Conservation (phyloP, 1,140 invertebrate genomes). For the Zaprionus africanus region DNA sequence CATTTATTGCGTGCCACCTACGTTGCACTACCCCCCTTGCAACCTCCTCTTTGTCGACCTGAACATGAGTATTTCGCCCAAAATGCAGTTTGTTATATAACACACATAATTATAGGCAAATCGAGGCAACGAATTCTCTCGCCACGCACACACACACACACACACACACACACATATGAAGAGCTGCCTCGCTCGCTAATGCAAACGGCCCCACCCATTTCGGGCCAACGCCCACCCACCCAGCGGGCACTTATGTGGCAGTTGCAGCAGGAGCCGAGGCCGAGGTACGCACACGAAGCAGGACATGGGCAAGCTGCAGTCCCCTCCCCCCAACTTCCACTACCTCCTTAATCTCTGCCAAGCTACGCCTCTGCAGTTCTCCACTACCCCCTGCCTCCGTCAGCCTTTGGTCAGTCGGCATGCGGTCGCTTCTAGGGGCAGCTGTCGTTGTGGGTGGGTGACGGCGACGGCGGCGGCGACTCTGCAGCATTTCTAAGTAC, state of each 20-base stretch:
- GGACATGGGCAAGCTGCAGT: neutral
- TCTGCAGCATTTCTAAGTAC: slow-evolving; percentile 71
- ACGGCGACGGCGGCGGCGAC: slow-evolving; percentile 5
- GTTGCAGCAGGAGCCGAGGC: slow-evolving; percentile 65
- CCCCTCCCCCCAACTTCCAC: neutral
- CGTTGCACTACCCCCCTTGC: neutral
- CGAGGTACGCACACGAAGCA: slow-evolving; percentile 60
- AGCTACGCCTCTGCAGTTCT: neutral
- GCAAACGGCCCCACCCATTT: slow-evolving; percentile 25
- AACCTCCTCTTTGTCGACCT: neutral
- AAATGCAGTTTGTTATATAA: slow-evolving; percentile 83
- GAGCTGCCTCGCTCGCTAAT: slow-evolving; percentile 27
- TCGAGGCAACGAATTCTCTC: slow-evolving; percentile 82
- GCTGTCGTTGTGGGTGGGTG: slow-evolving; percentile 4
- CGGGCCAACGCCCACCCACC: slow-evolving; percentile 22
- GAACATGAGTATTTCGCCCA: slow-evolving; percentile 61
- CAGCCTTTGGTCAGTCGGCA: neutral
- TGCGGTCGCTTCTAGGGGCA: slow-evolving; percentile 46
- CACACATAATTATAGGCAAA: slow-evolving; percentile 83
- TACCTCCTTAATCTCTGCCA: neutral
- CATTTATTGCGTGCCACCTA: slow-evolving; percentile 4
- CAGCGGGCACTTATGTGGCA: slow-evolving; percentile 75
- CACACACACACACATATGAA: slow-evolving; percentile 15
- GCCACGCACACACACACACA: slow-evolving; percentile 65
- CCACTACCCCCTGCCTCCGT: neutral